phyloP scores from a whole-genome alignment of 2,797 vertebrate genomes.

The Knipowitschia caucasica region DNA sequence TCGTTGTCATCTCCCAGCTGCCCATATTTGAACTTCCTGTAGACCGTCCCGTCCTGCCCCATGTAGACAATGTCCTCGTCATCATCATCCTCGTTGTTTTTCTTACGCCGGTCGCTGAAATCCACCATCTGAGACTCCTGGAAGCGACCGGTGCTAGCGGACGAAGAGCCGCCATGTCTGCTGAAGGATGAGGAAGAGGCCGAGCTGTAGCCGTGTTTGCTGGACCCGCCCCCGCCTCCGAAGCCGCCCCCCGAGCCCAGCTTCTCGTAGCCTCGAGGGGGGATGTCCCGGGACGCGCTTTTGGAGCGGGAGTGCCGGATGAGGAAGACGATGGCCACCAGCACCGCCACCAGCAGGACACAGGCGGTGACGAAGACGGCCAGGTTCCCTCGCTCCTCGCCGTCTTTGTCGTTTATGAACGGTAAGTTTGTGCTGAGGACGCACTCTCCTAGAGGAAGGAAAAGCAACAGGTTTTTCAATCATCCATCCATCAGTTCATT shows the following conservation, averaged over 20 bases:
- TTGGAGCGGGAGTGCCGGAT: conserved; percentile 78
- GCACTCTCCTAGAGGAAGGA: conserved; percentile 78
- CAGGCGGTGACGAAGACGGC: conserved; percentile 77
- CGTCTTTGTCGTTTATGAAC: conserved; percentile 53
- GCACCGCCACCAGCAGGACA: conserved; percentile 76
- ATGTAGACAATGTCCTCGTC: conserved; percentile 96
- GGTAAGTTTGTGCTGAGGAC: conserved; percentile 73
- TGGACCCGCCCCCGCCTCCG: conserved; percentile 40
- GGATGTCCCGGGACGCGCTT: conserved; percentile 49
- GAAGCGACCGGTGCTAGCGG: conserved; percentile 55
- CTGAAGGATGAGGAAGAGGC: conserved; percentile 42
- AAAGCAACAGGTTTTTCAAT: neutral
- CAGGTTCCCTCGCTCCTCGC: conserved; percentile 63
- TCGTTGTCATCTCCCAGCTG: conserved; percentile 85
- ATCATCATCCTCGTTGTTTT: conserved; percentile 67
- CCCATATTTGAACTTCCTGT: conserved; percentile 91
- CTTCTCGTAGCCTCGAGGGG: conserved; percentile 82
- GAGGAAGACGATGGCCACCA: conserved; percentile 70
- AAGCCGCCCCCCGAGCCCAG: conserved; percentile 76
- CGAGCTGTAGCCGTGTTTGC: conserved; percentile 53
- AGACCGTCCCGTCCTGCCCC: conserved; percentile 92
- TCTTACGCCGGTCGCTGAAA: conserved; percentile 67
- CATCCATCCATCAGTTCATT: no score
- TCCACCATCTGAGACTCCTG: conserved; percentile 84
- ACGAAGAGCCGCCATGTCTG: conserved; percentile 58